Evolutionary conservation across 2,888 invertebrate species (phyloP).

Genomic region (Matsumyia berberina): DNA sequence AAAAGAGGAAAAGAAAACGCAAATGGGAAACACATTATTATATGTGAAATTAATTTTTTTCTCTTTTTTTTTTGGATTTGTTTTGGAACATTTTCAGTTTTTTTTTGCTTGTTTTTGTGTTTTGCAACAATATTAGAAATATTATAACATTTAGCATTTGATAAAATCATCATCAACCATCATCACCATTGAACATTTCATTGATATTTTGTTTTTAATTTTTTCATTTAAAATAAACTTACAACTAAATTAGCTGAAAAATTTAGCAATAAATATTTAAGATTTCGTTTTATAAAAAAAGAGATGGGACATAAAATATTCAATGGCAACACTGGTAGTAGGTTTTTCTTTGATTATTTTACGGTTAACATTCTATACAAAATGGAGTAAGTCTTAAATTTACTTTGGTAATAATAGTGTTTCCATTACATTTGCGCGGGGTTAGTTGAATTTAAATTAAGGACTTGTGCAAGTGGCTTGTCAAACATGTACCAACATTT

Average conservation of each 20-base stretch:
- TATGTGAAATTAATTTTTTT: constrained; percentile 44
- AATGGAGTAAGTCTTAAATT: constrained; percentile 13
- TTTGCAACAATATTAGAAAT: constrained; percentile 75
- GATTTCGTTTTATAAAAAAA: constrained; percentile 29
- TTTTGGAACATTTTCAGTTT: constrained; percentile 65
- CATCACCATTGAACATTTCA: constrained; percentile 77
- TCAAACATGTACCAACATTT: constrained; percentile 46
- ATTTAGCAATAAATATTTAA: constrained; percentile 34
- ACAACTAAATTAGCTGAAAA: constrained; percentile 68
- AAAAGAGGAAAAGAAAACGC: constrained; percentile 73
- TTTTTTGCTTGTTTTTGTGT: constrained; percentile 65
- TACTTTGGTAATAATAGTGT: constrained; percentile 54
- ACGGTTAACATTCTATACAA: constrained; percentile 32
- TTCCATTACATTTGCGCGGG: constrained; percentile 73
- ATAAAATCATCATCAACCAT: constrained; percentile 80
- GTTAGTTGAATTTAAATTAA: constrained; percentile 32
- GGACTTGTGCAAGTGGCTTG: not conserved
- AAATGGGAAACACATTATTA: constrained; percentile 80
- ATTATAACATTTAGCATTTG: constrained; percentile 84
- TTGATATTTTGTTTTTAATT: constrained; percentile 50
- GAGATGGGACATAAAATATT: constrained; percentile 67
- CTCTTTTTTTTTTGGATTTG: constrained; percentile 54
- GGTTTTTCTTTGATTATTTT: constrained; percentile 39
- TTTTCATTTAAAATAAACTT: constrained; percentile 59
- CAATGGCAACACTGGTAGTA: constrained; percentile 74